Evolutionary conservation across 1,140 invertebrate species (phyloP), one percentile per base, ranked within the genome.

Genomic region (Philaenus spumarius): DNA sequence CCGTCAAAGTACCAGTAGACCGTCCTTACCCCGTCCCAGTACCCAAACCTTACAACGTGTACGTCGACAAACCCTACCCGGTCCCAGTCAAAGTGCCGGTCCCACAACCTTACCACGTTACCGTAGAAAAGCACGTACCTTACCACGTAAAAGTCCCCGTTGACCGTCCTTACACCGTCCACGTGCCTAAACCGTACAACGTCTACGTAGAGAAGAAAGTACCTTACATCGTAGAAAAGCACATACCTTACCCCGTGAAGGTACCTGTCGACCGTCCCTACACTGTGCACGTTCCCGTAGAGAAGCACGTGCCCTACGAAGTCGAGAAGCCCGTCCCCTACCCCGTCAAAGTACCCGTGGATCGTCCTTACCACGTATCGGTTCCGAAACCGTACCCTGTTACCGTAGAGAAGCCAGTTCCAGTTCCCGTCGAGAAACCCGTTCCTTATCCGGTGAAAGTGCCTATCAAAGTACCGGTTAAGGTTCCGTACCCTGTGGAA

Each of bases 31-130:
- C 85, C 9, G 63, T 66, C 3, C 54, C 52, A 35, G 75, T 78
- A 19, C 75, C 73, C 9, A 77, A 87, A 55, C 85, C 85, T 63
- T 81, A 81, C 72, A 60, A 80, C 11, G 81, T 83, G 2, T 71
- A 80, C 1, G 80, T 84, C 1, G 81, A 85, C 62, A 83, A 84
- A 68, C 77, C 78, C 63, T 73, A 83, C 58, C 80, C 79, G 62
- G 80, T 80, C 69, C 77, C 78, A 37, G 80, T 84, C 6, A 84
- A 85, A 68, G 50, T 37, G 17, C 37, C 15, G 12, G 82, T 87
- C 35, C 78, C 80, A 22, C 84, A 89, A 19, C 86, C 89, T 71
- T 88, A 85, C 70, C 86, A 85, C 24, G 80, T 56, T 34, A 42
- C 53, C 22, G 67, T 68, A 1, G 63, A 67, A 30, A 68, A 68